Conservation (phyloP, 2,797 vertebrate genomes). For the Phrynocephalus guinanensis region DNA sequence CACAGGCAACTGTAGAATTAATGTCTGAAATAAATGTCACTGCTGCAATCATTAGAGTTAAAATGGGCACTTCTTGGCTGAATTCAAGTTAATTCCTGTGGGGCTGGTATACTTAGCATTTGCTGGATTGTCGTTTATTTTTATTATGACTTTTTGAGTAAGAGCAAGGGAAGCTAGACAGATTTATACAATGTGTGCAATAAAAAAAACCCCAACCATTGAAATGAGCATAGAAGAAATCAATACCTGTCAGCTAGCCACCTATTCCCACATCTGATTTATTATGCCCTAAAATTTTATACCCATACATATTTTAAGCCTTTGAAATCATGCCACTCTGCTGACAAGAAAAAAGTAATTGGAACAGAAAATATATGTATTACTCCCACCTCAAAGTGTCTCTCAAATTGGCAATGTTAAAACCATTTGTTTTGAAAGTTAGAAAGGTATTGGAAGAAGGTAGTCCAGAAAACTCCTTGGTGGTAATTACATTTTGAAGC, state of each 20-base stretch:
- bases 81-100: background rate
- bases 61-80: background rate
- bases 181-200: slow-evolving; percentile 14
- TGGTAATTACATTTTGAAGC: background rate
- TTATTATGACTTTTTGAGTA: background rate
- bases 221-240: slow-evolving; percentile 12
- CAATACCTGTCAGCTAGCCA: slow-evolving; percentile 17
- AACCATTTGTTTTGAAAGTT: background rate
- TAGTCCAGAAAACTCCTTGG: background rate
- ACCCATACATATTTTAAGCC: background rate
- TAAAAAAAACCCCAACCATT: slow-evolving; percentile 5
- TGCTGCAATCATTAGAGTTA: background rate
- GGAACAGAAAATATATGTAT: background rate
- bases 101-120: background rate
- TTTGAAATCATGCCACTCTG: slow-evolving; percentile 9
- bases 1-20: background rate
- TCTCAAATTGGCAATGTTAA: slow-evolving; percentile 8
- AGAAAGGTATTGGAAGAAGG: background rate
- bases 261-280: slow-evolving; percentile 21
- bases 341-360: slow-evolving; percentile 19
- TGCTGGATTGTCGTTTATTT: background rate
- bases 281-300: slow-evolving; percentile 6
- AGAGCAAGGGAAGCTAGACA: slow-evolving; percentile 8
- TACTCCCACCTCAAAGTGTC: background rate
- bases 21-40: background rate